Conservation (phyloP, 37 sponge, comb jelly and placozoan genomes). For the Chondrilla cf. caribensis region DNA sequence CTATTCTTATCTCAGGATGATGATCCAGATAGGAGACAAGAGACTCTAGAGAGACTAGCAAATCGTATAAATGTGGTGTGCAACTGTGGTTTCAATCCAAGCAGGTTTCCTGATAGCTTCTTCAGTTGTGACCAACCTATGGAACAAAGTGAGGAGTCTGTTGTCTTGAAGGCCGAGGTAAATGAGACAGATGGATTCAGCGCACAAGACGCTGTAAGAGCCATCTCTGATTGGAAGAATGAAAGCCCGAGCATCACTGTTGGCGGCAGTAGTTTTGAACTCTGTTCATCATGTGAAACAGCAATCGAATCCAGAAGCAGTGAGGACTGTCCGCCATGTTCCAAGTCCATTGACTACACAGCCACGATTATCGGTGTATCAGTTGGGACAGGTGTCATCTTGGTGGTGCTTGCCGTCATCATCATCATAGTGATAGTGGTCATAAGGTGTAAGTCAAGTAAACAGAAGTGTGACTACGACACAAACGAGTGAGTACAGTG, state of each 20-base stretch:
- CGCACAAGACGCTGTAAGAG: background rate
- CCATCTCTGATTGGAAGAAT: background rate
- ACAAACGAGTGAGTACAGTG: slow-evolving; percentile 18
- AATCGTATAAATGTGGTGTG: background rate
- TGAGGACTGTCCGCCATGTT: background rate
- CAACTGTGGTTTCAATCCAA: background rate
- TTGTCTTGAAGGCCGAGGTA: background rate
- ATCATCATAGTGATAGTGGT: background rate
- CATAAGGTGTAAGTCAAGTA: background rate
- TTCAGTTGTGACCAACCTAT: background rate
- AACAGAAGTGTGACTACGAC: background rate
- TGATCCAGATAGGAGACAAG: background rate
- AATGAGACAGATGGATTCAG: background rate
- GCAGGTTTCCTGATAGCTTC: too few relatives aligned
- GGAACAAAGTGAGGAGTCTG: too few relatives aligned
- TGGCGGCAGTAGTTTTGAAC: background rate
- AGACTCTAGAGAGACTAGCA: background rate
- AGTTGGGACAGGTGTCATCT: background rate
- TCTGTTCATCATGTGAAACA: background rate
- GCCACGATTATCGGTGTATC: background rate
- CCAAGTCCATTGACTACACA: background rate
- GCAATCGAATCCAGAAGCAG: background rate
- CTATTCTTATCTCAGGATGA: too few relatives aligned
- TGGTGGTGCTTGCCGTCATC: background rate
- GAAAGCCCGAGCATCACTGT: background rate